Conservation (phyloP, 2,888 invertebrate species). For the Sinhomidia bicolor region DNA sequence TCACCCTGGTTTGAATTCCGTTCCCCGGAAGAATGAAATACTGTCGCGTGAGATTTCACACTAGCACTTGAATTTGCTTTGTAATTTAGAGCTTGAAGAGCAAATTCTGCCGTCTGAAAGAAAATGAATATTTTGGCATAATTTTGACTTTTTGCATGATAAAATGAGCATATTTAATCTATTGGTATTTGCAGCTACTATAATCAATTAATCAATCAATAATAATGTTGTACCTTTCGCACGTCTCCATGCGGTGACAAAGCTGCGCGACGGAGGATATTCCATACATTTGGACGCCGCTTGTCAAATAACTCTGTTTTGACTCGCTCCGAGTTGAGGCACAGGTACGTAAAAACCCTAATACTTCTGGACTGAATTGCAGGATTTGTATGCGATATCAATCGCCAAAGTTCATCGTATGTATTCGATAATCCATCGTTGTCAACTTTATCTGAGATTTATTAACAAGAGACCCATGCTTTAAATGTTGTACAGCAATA, state of each 20-base stretch:
- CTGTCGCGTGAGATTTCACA: constrained; percentile 33
- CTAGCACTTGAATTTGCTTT: constrained; percentile 1
- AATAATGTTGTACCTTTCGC: constrained; percentile 22
- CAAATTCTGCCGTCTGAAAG: constrained; percentile 75
- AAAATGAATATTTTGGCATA: not conserved
- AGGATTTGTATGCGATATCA: constrained; percentile 81
- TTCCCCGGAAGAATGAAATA: no score
- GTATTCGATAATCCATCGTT: constrained; percentile 73
- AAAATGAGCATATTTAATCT: not conserved
- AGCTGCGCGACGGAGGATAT: constrained; percentile 63
- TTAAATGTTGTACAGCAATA: not conserved
- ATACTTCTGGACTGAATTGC: constrained; percentile 85
- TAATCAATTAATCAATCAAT: not conserved
- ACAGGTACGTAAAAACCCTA: constrained; percentile 74
- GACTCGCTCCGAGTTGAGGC: constrained; percentile 72
- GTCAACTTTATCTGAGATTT: constrained; percentile 54
- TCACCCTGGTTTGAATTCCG: no score
- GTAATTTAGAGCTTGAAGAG: constrained; percentile 56
- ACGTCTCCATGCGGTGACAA: constrained; percentile 58
- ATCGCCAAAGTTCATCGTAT: constrained; percentile 80
- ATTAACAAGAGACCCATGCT: not conserved
- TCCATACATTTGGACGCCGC: constrained; percentile 69
- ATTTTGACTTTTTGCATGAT: not conserved
- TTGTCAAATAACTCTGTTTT: constrained; percentile 71
- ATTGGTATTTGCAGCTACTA: not conserved